Base-by-base conservation (phyloP, 2,888 invertebrate genomes). In the Tenthredo livida region DNA sequence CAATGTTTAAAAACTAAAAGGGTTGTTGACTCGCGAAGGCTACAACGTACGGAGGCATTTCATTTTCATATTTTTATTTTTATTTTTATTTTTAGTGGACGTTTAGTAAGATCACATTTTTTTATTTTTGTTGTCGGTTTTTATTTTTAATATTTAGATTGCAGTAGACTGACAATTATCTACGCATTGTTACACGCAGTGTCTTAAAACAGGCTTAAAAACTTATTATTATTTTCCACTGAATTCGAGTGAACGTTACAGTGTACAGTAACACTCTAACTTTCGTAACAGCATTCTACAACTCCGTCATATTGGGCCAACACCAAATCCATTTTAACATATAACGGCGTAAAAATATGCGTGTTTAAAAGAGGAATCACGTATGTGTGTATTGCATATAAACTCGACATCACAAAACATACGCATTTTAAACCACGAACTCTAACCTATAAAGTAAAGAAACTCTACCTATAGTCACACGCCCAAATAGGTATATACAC, bases 301-400 rank as follows among this genome's bases (percentile, higher is more conserved):
- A 43, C 25, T 47, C 75, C 15, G 15, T 33, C 50, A 54, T 17
- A 54, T 17, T 15, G 40, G 17, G 43, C 47, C 25, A 29, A 77
- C 17, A 40, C 15, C 33, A 54, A 77, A 17, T 12, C 54, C 77
- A 29, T 77, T 33, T 29, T 9, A 77, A 77, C 77, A 29, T 77
- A 77, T 77, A 77, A 77, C 72, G 72, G 72, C 43, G 72, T 73
- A 40, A 73, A 73, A 43, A 73, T 40, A 33, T 67, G 2, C 29
- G 33, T 33, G 33, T 33, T 67, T 67, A 33, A 17, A 33, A 67
- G 67, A 33, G 2, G 17, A 33, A 33, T 67, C 61, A 61, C 61
- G 25, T 25, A 37, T 25, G 2, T n/a, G n/a, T n/a, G n/a, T n/a
- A n/a, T n/a, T n/a, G n/a, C n/a, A n/a, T n/a, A 33, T 33, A 61